phyloP scores from a whole-genome alignment of 2,113 vertebrate genomes.

The Ifrita kowaldi region DNA sequence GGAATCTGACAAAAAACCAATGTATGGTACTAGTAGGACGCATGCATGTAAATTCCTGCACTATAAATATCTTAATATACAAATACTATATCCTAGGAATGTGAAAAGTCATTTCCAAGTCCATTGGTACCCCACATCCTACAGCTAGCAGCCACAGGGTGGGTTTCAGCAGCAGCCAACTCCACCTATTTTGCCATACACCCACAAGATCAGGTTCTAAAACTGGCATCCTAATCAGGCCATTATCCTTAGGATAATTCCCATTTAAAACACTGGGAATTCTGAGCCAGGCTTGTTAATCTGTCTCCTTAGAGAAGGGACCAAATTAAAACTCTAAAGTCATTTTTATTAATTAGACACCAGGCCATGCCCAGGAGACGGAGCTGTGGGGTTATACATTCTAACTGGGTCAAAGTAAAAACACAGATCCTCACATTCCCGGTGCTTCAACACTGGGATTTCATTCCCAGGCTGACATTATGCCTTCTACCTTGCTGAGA shows the following conservation, averaged over 20 bases:
- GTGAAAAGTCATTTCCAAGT: not conserved
- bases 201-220: not conserved
- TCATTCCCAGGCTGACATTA: not conserved
- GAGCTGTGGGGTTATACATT: not conserved
- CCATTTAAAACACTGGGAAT: not conserved
- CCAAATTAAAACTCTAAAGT: not conserved
- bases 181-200: not conserved
- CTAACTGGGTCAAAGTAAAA: not conserved
- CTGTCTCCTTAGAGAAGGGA: not conserved
- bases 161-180: not conserved
- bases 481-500: not conserved
- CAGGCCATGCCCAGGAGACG: not conserved
- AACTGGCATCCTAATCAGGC: not conserved
- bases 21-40: rapidly evolving
- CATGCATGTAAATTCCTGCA: not conserved
- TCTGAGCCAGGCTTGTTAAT: not conserved
- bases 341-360: not conserved
- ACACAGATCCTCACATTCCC: not conserved
- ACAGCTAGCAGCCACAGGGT: no score
- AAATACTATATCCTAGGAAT: not conserved
- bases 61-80: not conserved
- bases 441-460: rapidly evolving
- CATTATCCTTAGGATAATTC: not conserved
- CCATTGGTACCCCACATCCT: not conserved
- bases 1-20: not conserved